Base-by-base conservation (phyloP, 1,140 invertebrate species). In the Coelopa frigida region DNA sequence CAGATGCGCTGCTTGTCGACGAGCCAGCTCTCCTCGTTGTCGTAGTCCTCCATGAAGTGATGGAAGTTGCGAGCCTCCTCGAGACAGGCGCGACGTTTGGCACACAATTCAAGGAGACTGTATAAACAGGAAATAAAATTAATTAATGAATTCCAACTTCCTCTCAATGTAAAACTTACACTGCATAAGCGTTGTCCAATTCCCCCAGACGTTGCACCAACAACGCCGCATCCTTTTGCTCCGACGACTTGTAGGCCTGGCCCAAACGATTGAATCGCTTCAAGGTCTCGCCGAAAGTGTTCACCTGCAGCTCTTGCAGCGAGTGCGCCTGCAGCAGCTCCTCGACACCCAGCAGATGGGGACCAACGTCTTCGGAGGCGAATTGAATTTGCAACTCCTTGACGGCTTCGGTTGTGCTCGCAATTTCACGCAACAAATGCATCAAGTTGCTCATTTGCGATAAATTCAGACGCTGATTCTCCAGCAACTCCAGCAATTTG, bases 21-120 rank as follows among this genome's bases (percentile, higher is more conserved):
- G 18, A 96, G 70, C 87, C 94, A 96, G 1, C 88, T 85, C 70
- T 92, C 91, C 70, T 95, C 92, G 54, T 93, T 89, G 52, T 90
- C 90, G 53, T 92, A 86, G 68, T 95, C 91, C 77, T 92, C 85
- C 41, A 98, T 75, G 70, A 98, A 98, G 64, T 96, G 92, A 68
- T 89, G 96, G 57, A 94, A 92, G 58, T 91, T 89, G 50, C 91
- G 77, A 0, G 92, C 91, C 51, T 95, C 89, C 64, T 96, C 89
- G 10, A 99, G 72, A 6, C 85, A 78, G 1, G 80, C 80, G 46
- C 90, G 82, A 14, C 93, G 78, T 46, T 84, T 81, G 47, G 84
- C 82, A n/a, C 62, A 68, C 0, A 59, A 45, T 20, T 59, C 57
- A 8, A 83, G 69, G 18, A 91, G 68, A 35, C 77, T 79, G 52